Base-by-base conservation (phyloP, 2,797 vertebrate species). In the Aplochiton taeniatus region DNA sequence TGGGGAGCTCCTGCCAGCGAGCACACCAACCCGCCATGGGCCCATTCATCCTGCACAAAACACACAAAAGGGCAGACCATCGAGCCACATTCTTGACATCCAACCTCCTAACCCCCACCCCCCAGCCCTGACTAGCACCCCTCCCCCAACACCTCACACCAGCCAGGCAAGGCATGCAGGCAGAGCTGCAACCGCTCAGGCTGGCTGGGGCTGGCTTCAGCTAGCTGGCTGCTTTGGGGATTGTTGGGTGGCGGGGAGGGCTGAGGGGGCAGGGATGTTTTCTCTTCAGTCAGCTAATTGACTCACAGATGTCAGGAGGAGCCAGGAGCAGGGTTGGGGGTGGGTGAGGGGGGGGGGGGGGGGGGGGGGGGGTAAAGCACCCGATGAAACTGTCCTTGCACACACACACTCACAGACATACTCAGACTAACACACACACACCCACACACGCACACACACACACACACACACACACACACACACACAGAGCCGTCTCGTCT, bases 71-170 rank as follows among this genome's bases (percentile, higher is more conserved):
- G 90, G 87, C 85, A 89, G 85, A 89, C 87, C 87, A 85, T 88
- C n/a, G 86, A 92, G 88, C 88, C 89, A 89, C 90, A 91, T 91
- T 92, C 91, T 90, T 90, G 85, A 91, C 90, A 91, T 90, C 87
- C 89, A 89, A 90, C 73, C 69, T 60, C 61, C 69, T 62, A 48
- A 47, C 80, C 87, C 79, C 87, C 70, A 20, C 82, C 76, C 84
- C 20, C 42, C 14, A 68, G 82, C 73, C 79, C 82, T 76, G 81
- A 87, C 82, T 73, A 68, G 70, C 68, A 71, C 85, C 83, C 89
- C 77, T 88, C 86, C 89, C 89, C 91, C 88, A 81, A 61, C 48
- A 76, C 73, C 78, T 83, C 80, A 58, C 81, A 84, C 85, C 76
- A 74, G 68, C 70, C 54, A 72, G 65, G 68, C 78, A 87, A 77